A percentile compares a stretch with the other conserved stretches of the same genome.
Evolutionary conservation across 2,797 vertebrate species (phyloP).

Genomic region (Sebastes taczanowskii): DNA sequence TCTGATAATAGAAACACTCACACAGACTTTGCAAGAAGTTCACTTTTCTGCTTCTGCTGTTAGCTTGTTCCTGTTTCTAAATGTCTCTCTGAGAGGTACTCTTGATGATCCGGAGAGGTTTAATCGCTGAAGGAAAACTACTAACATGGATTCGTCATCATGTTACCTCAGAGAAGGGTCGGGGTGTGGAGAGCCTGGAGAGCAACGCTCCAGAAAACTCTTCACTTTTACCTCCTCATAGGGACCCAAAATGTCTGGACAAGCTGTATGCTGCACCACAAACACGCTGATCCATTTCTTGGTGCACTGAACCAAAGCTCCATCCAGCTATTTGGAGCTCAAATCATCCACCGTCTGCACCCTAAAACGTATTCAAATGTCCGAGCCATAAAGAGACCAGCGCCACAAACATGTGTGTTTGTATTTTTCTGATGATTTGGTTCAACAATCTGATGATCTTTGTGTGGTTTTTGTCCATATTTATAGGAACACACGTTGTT

Average conservation of each 20-base stretch:
- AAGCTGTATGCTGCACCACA: background rate
- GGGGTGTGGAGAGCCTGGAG: background rate
- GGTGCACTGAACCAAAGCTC: background rate
- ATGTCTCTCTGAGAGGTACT: background rate
- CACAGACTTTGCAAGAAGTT: slow-evolving; percentile 1
- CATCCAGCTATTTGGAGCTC: too few species aligned
- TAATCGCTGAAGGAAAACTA: background rate
- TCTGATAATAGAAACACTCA: slow-evolving; percentile 4
- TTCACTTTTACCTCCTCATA: background rate
- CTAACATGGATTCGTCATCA: background rate
- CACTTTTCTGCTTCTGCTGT: slow-evolving; percentile 5
- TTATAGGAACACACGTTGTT: background rate
- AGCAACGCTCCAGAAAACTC: background rate
- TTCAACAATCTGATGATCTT: background rate
- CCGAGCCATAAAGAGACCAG: background rate
- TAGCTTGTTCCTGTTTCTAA: background rate
- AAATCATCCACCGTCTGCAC: too few species aligned
- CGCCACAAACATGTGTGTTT: too few species aligned
- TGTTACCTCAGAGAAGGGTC: background rate
- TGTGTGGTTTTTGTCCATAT: background rate
- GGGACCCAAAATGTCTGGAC: background rate
- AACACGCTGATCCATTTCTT: background rate
- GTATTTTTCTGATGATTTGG: background rate
- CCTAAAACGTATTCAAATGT: too few species aligned
- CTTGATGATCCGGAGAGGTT: background rate